Evolutionary conservation across 1,140 invertebrate genomes (phyloP), one percentile per base, ranked within the genome.

Genomic region (Mizuhopecten yessoensis): DNA sequence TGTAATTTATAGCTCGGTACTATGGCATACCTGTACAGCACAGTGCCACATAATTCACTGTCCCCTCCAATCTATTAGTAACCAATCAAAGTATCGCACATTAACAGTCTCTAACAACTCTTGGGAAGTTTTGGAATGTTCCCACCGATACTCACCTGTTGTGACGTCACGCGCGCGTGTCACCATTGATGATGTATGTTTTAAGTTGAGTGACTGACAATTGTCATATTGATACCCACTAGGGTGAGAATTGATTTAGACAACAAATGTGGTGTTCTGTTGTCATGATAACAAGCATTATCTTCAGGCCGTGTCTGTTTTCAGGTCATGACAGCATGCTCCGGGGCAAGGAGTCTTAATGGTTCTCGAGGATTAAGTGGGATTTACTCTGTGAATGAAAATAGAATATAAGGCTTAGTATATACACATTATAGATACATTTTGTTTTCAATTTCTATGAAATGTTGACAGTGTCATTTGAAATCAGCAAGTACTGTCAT

Each of bases 181-280:
- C 57, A 75, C 29, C 29, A 75, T n/a, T 75, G n/a, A 75, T 75
- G 57, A 75, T 75, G 57, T 75, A 75, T 75, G 57, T 29, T 75
- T 75, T 75, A 75, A 5, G 23, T 29, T 75, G 57, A 75, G 11
- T 75, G 57, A 75, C 57, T 75, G 57, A 75, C 57, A 75, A 75
- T 75, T 75, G 57, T 75, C 57, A 75, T 75, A 75, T 75, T 75
- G 57, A 75, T 75, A 75, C 23, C 57, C 57, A 75, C 57, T 5
- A 75, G 57, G 57, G 57, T 75, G 57, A 75, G 57, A 75, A 75
- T 75, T 75, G 57, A 75, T 75, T 75, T 75, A 75, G 57, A 75
- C 57, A 75, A 75, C 57, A 75, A 75, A 75, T 75, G 57, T n/a
- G 57, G 23, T 75, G 57, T 75, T 75, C 23, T 75, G 57, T 75